Conservation (phyloP, 2,797 vertebrate genomes). For the Malurus splendens region DNA sequence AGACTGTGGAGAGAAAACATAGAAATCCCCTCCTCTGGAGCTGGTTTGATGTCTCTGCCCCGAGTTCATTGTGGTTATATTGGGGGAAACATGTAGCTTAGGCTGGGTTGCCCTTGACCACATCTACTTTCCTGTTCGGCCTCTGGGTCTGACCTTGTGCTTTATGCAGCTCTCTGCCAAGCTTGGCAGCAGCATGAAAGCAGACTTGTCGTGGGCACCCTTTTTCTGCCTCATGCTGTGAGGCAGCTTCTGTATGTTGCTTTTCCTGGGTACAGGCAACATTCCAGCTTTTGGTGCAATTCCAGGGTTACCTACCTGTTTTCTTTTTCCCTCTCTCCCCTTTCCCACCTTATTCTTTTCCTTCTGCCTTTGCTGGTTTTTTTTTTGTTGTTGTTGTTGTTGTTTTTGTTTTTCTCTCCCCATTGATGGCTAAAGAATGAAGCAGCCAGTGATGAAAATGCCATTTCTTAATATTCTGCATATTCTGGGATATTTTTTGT, state of each 20-base stretch:
- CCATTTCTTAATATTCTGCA: not conserved
- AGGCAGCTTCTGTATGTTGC: not conserved
- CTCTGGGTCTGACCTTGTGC: not conserved
- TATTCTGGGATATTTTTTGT: not conserved
- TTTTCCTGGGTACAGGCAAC: constrained; percentile 3
- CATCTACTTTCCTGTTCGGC: not conserved
- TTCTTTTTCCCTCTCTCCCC: not conserved
- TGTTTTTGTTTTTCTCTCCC: not conserved
- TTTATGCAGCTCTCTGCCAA: not conserved
- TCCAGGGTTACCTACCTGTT: not conserved
- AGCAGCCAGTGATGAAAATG: not conserved
- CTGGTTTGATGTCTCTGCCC: not conserved
- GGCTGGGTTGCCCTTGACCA: not conserved
- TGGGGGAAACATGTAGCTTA: not conserved
- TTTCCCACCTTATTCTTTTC: not conserved
- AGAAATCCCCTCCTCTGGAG: not conserved
- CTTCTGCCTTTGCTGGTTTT: not conserved
- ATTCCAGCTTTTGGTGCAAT: not conserved
- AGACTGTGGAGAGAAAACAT: not conserved
- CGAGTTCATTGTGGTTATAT: not conserved
- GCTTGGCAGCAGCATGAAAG: constrained; percentile 21
- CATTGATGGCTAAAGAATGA: not conserved
- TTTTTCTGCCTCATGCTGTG: constrained; percentile 45
- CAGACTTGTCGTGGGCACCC: constrained; percentile 20
- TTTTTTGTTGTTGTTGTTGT: not conserved